Evolutionary conservation across 2,797 vertebrate species (phyloP), one percentile per base, ranked within the genome.

Genomic region (Mus caroli): DNA sequence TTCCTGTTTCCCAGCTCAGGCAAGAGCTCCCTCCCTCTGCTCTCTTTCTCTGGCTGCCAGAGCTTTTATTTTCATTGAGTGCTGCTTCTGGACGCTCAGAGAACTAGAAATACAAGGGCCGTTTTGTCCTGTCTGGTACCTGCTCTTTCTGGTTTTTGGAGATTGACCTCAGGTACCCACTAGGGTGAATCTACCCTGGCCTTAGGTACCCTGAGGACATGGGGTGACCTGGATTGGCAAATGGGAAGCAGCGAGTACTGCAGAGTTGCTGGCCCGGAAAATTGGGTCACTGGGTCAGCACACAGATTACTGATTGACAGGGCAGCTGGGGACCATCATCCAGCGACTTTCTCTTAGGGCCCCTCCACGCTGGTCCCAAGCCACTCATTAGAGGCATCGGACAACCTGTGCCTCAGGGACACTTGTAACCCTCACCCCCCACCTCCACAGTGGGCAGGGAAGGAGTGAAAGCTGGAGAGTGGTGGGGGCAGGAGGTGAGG

Each of bases 191-290:
- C 64, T 31, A 37, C 64, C 87, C 62, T 67, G 37, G 77, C 92
- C n/a, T 85, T 8, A 4, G 58, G 37, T 54, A 20, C 69, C 52
- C 40, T 50, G 60, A 80, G 54, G 58, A 19, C 52, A 6, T 96
- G 92, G 85, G 77, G 69, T 96, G 90, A 97, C 88, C 85, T 88
- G 90, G 13, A 76, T 94, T 94, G 80, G 82, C 97, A 82, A 91
- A 87, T 92, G 58, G 13, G 34, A 79, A 93, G 43, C 85, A 84
- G 73, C 83, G 69, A 95, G 56, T 73, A 64, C 56, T 0, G 0
- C 12, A 71, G 90, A 97, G 87, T 78, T 54, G 43, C 90, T 92
- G 91, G 43, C 76, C 88, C 73, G 58, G 96, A 96, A 97, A 97
- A 95, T 46, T 54, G 64, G 95, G 96, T 92, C 90, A 95, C 85